Evolutionary conservation across 2,888 invertebrate genomes (phyloP).

Genomic region (Siphonodentalium dalli): DNA sequence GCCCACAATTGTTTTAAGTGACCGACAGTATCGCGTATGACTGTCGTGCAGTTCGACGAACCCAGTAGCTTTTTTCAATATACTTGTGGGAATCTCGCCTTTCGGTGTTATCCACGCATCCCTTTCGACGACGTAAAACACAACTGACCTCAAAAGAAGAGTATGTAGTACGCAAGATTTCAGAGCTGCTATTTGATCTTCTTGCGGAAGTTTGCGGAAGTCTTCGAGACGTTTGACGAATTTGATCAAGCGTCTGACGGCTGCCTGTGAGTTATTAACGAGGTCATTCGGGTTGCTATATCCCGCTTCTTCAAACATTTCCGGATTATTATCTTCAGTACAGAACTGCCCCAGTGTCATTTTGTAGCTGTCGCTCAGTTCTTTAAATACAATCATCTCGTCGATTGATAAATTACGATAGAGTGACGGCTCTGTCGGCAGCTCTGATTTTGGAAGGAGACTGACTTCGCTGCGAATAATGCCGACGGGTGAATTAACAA

Average conservation of each 20-base stretch:
- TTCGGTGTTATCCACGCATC: constrained; percentile 81
- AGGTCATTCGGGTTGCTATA: constrained; percentile 70
- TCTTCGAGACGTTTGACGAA: constrained; percentile 73
- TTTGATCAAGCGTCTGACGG: constrained; percentile 79
- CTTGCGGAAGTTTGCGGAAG: constrained; percentile 92
- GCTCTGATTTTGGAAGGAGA: constrained; percentile 20
- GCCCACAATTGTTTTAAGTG: constrained; percentile 68
- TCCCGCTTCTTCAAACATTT: constrained; percentile 25
- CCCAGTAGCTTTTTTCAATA: constrained; percentile 85
- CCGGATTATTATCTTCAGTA: constrained; percentile 22
- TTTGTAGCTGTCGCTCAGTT: constrained; percentile 38
- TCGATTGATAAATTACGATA: constrained; percentile 35
- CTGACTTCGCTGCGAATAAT: constrained; percentile 7
- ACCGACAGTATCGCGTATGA: constrained; percentile 58
- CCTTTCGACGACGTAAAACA: constrained; percentile 87
- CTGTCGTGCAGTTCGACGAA: constrained; percentile 56
- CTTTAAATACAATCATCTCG: constrained; percentile 37
- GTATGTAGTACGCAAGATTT: constrained; percentile 73
- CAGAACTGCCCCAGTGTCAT: constrained; percentile 43
- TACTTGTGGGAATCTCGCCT: constrained; percentile 82
- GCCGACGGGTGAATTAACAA: background rate
- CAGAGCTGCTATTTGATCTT: constrained; percentile 86
- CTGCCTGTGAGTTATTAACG: constrained; percentile 76
- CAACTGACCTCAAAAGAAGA: constrained; percentile 87
- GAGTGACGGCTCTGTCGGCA: constrained; percentile 36